A percentile compares a stretch with the other conserved stretches of the same genome.
phyloP scores from a whole-genome alignment of 2,888 invertebrate genomes.

The Melanostoma scalare region DNA sequence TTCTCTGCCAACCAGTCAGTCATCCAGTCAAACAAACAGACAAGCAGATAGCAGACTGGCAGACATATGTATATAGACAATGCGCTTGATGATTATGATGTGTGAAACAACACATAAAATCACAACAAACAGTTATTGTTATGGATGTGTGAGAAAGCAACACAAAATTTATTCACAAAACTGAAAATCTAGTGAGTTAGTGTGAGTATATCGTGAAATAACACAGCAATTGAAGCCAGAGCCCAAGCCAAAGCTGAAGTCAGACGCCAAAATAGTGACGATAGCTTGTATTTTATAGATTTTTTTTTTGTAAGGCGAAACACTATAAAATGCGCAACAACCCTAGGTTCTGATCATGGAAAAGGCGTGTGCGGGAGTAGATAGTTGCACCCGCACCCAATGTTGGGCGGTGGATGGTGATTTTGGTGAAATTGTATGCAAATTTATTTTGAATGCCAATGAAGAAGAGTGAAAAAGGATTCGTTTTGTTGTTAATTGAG shows the following conservation, averaged over 20 bases:
- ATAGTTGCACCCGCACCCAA: not conserved
- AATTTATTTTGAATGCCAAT: conserved; percentile 64
- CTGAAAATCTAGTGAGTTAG: conserved; percentile 27
- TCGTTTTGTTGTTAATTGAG: conserved; percentile 62
- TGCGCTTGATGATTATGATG: conserved; percentile 71
- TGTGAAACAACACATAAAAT: conserved; percentile 73
- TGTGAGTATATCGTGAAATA: conserved; percentile 13
- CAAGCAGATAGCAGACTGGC: conserved; percentile 38
- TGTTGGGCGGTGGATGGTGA: conserved; percentile 3
- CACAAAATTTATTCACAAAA: conserved; percentile 66
- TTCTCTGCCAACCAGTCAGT: conserved; percentile 26
- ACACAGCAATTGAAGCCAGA: not conserved
- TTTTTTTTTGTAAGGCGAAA: conserved; percentile 36
- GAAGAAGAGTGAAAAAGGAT: conserved; percentile 60
- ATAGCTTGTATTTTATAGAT: conserved; percentile 20
- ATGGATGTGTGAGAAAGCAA: conserved; percentile 38
- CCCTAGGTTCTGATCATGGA: conserved; percentile 35
- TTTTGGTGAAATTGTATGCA: conserved; percentile 68
- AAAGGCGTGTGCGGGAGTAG: not conserved
- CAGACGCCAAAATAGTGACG: conserved; percentile 35
- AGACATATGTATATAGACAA: conserved; percentile 47
- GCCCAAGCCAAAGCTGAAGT: not conserved
- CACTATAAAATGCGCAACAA: conserved; percentile 70
- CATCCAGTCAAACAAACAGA: conserved; percentile 35
- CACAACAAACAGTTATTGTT: conserved; percentile 73